These are phyloP conservation scores for Halocaridina rubra DNA, from an alignment of 2,888 invertebrate species.

Conservation along the genomic window DNA sequence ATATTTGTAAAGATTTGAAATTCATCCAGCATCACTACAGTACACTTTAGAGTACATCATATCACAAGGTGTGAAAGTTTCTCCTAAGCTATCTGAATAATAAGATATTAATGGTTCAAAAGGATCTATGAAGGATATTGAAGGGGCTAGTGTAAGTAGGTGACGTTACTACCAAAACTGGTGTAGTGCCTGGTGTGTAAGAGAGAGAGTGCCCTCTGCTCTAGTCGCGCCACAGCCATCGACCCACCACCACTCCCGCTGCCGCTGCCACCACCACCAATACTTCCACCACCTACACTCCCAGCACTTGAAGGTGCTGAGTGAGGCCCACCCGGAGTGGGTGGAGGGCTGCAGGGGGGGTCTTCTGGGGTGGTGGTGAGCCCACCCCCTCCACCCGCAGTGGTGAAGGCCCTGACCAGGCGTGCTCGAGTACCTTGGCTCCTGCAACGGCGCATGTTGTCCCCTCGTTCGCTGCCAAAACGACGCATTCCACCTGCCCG, in stretches of 20 bases:
- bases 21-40: conserved; percentile 10
- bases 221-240: conserved; percentile 72
- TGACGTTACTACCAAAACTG: conserved; percentile 90
- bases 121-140: conserved; percentile 3
- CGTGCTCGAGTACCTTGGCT: conserved; percentile 87
- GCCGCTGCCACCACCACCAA: conserved; percentile 52
- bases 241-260: conserved; percentile 65
- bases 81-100: not conserved
- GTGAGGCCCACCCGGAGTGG: conserved; percentile 43
- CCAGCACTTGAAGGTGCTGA: conserved; percentile 34
- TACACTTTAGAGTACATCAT: not conserved
- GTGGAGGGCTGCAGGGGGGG: conserved; percentile 65
- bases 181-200: conserved; percentile 91
- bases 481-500: conserved; percentile 66
- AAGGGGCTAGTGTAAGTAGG: conserved; percentile 52
- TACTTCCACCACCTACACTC: conserved; percentile 49
- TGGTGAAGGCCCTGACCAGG: conserved; percentile 64
- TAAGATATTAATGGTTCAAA: not conserved
- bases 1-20: too few species aligned
- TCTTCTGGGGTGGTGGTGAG: conserved; percentile 88
- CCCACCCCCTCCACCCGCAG: conserved; percentile 75
- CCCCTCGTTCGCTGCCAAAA: conserved; percentile 62
- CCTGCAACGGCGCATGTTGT: conserved; percentile 76
- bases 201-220: conserved; percentile 71
- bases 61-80: not conserved